Evolutionary conservation across 1,140 invertebrate species (phyloP).

Genomic region (Apis laboriosa): DNA sequence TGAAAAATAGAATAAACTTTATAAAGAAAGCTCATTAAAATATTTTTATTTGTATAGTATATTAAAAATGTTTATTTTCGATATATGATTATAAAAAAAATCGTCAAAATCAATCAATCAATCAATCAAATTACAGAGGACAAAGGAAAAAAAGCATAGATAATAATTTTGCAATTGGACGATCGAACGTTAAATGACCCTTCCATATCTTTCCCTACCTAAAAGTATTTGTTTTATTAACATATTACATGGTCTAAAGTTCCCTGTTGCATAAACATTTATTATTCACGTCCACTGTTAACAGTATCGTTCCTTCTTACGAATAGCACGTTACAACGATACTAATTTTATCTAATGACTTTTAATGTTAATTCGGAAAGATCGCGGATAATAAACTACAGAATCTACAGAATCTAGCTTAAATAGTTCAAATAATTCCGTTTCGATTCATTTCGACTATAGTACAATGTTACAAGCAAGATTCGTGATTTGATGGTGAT

Average conservation of each 20-base stretch:
- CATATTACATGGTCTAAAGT: constrained; percentile 35
- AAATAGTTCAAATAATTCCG: constrained; percentile 37
- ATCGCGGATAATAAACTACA: constrained; percentile 47
- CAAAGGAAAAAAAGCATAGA: not conserved
- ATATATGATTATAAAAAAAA: not conserved
- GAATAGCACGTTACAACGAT: constrained; percentile 43
- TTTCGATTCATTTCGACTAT: constrained; percentile 37
- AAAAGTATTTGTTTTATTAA: constrained; percentile 37
- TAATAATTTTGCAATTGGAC: not conserved
- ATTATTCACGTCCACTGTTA: constrained; percentile 45
- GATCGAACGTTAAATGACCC: constrained; percentile 39
- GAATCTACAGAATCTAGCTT: constrained; percentile 46
- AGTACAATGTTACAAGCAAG: constrained; percentile 51
- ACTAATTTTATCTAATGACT: constrained; percentile 44
- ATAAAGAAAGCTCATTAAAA: not conserved
- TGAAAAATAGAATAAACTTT: not conserved
- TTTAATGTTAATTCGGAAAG: constrained; percentile 44
- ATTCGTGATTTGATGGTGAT: constrained; percentile 13
- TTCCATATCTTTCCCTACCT: constrained; percentile 29
- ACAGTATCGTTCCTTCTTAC: constrained; percentile 38
- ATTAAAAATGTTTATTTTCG: not conserved
- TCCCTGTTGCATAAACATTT: constrained; percentile 51
- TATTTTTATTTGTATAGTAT: not conserved
- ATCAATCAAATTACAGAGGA: not conserved
- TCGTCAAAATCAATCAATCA: too few relatives aligned